Base-by-base conservation (phyloP, 1,140 invertebrate species). In the Penaeus japonicus region DNA sequence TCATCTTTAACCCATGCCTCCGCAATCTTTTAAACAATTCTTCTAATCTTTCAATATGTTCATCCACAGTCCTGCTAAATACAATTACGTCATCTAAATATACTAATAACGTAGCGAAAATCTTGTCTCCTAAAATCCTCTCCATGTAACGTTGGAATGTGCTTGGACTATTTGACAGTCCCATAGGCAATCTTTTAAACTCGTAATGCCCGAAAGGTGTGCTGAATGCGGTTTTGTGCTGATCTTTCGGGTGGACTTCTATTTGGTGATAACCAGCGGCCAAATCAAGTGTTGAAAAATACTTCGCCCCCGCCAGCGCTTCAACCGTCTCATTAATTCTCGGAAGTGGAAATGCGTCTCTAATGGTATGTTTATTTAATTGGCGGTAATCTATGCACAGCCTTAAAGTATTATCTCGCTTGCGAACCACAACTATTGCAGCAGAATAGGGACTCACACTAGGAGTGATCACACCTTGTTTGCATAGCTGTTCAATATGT, bases 51-150 rank as follows among this genome's bases (percentile, higher is more conserved):
- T 86, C 75, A 2, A 86, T 35, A 59, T 86, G 84, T 32, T 62
- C 75, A 2, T 57, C 75, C 84, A 59, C 27, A 54, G 17, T 59
- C 12, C 24, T 57, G 2, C 73, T 53, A 59, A 86, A 86, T 1
- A 86, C n/a, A 35, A 86, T 54, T 55, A 79, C 24, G 30, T 59
- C 84, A 79, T 79, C 75, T 2, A 86, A 32, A 35, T 86, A 86
- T 24, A 86, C 54, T 15, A 79, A 62, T 22, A 82, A 22, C 15
- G 53, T 77, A 15, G 27, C 30, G 79, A 79, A 86, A n/a, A 86
- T 47, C 7, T 59, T 30, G 47, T 86, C 54, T 35, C 39, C 47
- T 12, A 84, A 84, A 20, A 84, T 47, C 10, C 53, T 1, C 32
- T 79, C 75, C 73, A 57, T 79, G 57, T 59, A 59, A 1, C 24